Percentiles rank a stretch among this genome's conserved stretches.
Conservation (phyloP, 2,888 invertebrate species). For the Drosophila neotestacea region DNA sequence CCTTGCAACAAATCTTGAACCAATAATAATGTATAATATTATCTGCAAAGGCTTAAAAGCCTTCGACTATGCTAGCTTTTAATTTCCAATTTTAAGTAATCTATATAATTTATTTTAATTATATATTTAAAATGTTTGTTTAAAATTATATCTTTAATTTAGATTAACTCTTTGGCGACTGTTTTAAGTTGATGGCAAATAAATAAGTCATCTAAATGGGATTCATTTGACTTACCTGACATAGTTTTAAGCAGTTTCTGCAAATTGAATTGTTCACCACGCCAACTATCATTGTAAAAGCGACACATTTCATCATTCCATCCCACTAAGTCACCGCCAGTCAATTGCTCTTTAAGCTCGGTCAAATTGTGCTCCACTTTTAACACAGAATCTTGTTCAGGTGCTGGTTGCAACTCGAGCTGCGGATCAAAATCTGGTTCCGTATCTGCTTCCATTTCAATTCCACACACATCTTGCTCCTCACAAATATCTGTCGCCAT, state of each 20-base stretch:
- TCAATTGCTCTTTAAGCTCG: slow-evolving; percentile 38
- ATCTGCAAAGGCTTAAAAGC: too few relatives aligned
- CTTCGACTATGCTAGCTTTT: too few relatives aligned
- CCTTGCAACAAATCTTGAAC: too few relatives aligned
- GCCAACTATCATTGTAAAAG: slow-evolving; percentile 89
- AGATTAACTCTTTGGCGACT: too few relatives aligned
- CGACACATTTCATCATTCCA: slow-evolving; percentile 87
- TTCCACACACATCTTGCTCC: neutral
- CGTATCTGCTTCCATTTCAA: slow-evolving; percentile 6
- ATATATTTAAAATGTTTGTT: too few relatives aligned
- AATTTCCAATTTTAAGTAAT: too few relatives aligned
- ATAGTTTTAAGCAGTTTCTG: slow-evolving; percentile 87
- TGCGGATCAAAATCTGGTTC: slow-evolving; percentile 7
- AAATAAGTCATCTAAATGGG: too few relatives aligned
- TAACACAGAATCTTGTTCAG: slow-evolving; percentile 25
- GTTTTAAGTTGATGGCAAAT: too few relatives aligned
- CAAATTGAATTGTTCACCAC: slow-evolving; percentile 88
- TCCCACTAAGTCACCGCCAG: slow-evolving; percentile 63
- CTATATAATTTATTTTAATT: too few relatives aligned
- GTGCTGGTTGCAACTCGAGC: neutral
- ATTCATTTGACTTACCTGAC: slow-evolving; percentile 87
- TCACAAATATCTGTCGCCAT: neutral
- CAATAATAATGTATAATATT: too few relatives aligned
- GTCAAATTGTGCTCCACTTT: slow-evolving; percentile 47
- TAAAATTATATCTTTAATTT: too few relatives aligned